Evolutionary conservation across 2,113 vertebrate genomes (phyloP), one percentile per base, ranked within the genome.

Genomic region (Ameiurus melas): DNA sequence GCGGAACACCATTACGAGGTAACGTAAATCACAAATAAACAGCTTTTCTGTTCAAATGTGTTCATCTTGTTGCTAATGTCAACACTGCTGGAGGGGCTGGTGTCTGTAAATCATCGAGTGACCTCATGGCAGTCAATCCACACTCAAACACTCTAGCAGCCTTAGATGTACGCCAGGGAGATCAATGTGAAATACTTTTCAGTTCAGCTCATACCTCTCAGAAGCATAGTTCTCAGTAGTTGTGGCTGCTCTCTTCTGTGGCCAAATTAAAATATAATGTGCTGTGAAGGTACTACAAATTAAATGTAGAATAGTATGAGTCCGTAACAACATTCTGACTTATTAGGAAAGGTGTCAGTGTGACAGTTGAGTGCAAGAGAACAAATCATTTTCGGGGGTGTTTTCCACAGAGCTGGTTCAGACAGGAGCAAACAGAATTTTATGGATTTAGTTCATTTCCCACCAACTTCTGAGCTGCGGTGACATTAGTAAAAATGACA

Each of bases 31-130:
- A 88, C 87, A 88, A 88, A 88, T 88, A 88, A 88, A 88, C 87
- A 88, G 87, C 62, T 70, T 88, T 68, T 81, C 86, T 88, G 66
- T 83, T 88, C 87, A 79, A 70, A 85, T 88, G 83, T 88, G 87
- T 88, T 88, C 83, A 75, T 85, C 73, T 88, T 88, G 87, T 85
- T 88, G 87, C 73, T 85, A 85, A 88, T 88, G 83, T 88, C 83
- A 85, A 89, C 89, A 77, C 90, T 86, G 89, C 89, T 47, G 85
- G 93, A 93, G 94, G 90, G 93, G 92, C 91, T 87, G 90, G 93
- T 91, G 64, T 92, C 89, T 91, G 92, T 92, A 92, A 92, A 91
- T 93, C 90, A 91, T 13, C 82, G 88, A 89, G 93, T 94, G 93
- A 94, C 87, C 92, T 95, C 93, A 94, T 92, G 90, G 85, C 90